A percentile compares a stretch with the other conserved stretches of the same genome.
Evolutionary conservation across 1,140 invertebrate species (phyloP).

Genomic region (Chironomus tepperi): DNA sequence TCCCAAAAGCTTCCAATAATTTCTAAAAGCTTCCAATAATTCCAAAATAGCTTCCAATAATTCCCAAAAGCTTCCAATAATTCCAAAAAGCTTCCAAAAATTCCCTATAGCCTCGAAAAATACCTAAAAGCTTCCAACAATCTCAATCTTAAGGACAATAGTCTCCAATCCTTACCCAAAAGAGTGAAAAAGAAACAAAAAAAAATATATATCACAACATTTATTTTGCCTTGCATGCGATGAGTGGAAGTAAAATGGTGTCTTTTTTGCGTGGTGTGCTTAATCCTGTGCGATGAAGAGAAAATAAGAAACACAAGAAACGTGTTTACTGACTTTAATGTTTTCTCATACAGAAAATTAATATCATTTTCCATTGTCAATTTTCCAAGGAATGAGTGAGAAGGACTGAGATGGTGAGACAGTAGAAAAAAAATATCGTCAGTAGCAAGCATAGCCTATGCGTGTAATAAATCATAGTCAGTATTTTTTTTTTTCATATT

Average conservation of each 20-base stretch:
- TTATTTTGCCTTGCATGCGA: background rate
- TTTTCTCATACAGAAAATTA: conserved; percentile 14
- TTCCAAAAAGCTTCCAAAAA: no score
- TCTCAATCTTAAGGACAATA: no score
- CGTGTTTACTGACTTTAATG: conserved; percentile 12
- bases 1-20: no score
- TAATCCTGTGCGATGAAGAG: background rate
- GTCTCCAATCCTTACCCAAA: no score
- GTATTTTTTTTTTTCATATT: background rate
- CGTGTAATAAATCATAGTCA: conserved; percentile 22
- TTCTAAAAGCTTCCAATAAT: no score
- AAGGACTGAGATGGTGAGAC: background rate
- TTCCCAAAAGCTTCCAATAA: no score
- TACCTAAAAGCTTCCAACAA: no score
- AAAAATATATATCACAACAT: conserved; percentile 14
- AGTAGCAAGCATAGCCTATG: conserved; percentile 1
- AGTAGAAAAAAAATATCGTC: conserved; percentile 3
- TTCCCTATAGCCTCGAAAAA: no score
- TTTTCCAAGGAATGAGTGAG: background rate
- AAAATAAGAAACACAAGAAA: conserved; percentile 15
- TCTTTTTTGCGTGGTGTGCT: background rate
- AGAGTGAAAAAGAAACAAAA: background rate
- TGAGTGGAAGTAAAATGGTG: no score
- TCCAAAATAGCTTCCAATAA: no score
- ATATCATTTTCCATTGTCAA: conserved; percentile 14